A percentile compares a stretch with the other conserved stretches of the same genome.
Evolutionary conservation across 1,140 invertebrate species (phyloP).

Genomic region (Drosophila novamexicana): DNA sequence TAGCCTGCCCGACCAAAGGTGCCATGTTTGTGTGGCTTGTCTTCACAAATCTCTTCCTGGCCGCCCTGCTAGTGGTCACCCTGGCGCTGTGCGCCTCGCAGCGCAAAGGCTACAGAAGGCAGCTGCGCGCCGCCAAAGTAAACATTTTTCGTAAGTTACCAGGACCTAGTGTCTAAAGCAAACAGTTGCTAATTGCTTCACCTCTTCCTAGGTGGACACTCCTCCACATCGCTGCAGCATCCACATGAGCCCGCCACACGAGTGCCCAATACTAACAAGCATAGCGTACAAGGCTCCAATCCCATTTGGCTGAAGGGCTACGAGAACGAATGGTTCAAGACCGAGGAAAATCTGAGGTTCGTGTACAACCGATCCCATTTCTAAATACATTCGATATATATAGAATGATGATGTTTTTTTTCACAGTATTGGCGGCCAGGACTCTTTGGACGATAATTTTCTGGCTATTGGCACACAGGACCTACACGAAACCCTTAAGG

Average conservation of each 20-base stretch:
- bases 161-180: rapidly evolving
- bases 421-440: constrained; percentile 88
- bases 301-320: constrained; percentile 98
- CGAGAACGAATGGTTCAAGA: constrained; percentile 97
- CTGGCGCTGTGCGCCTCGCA: constrained; percentile 93
- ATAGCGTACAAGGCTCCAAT: constrained; percentile 96
- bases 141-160: constrained; percentile 92
- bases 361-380: background rate
- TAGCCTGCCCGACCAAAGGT: constrained; percentile 84
- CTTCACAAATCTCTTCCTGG: constrained; percentile 91
- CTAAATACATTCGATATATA: background rate
- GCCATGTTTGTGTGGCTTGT: constrained; percentile 91
- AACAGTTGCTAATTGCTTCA: background rate
- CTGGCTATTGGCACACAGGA: constrained; percentile 69
- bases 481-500: constrained; percentile 78
- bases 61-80: constrained; percentile 90
- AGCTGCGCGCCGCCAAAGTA: constrained; percentile 96
- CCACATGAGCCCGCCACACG: constrained; percentile 85
- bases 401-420: background rate
- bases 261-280: constrained; percentile 97
- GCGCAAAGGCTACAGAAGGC: constrained; percentile 91
- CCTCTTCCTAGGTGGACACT: constrained; percentile 55
- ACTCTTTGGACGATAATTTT: constrained; percentile 94
- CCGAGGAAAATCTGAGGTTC: constrained; percentile 91
- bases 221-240: constrained; percentile 67